Percentiles rank a stretch among this genome's conserved stretches.
Evolutionary conservation across 2,113 vertebrate species (phyloP).

Genomic region (Spermophilus dauricus): DNA sequence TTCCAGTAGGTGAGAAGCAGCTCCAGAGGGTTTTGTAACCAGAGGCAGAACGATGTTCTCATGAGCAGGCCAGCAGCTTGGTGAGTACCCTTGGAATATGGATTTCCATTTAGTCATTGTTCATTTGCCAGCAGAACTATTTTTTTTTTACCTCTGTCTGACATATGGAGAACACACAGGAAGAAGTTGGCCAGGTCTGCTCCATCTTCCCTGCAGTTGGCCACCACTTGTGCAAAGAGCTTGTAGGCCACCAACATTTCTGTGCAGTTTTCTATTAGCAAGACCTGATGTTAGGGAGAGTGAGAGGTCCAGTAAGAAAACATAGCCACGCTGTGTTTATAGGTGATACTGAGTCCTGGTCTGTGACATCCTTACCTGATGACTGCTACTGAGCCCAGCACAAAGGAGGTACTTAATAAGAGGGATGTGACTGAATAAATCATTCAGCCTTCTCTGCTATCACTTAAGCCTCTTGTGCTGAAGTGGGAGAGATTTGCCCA

Average conservation of each 20-base stretch:
- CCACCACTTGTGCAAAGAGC: background rate
- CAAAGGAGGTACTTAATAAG: background rate
- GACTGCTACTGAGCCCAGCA: background rate
- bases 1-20: background rate
- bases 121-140: background rate
- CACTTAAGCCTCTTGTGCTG: background rate
- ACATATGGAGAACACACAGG: background rate
- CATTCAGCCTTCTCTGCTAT: background rate
- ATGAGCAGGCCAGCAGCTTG: background rate
- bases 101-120: background rate
- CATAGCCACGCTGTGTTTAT: no score
- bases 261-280: background rate
- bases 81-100: background rate
- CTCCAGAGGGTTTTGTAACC: background rate
- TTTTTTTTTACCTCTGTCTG: background rate
- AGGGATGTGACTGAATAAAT: background rate
- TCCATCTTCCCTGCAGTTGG: background rate
- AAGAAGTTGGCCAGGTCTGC: background rate
- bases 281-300: background rate
- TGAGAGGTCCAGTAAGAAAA: background rate
- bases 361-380: rapidly evolving
- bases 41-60: background rate
- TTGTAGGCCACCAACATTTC: background rate
- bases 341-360: background rate
- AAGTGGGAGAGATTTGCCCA: background rate